Evolutionary conservation across 2,888 invertebrate genomes (phyloP), one percentile per base, ranked within the genome.

Genomic region (Brachyptera risi): DNA sequence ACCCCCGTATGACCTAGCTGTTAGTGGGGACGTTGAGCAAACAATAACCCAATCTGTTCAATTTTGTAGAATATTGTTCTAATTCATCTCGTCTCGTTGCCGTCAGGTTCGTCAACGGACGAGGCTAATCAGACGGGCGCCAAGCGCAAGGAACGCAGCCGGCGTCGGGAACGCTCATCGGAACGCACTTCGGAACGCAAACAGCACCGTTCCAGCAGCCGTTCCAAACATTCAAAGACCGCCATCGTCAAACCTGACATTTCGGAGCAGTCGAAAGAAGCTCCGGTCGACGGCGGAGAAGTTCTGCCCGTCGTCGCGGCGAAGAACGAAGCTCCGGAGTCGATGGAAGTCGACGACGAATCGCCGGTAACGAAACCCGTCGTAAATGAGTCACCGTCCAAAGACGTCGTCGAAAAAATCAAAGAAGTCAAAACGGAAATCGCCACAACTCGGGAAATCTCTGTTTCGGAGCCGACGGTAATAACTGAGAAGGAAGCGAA

Each of bases 31-130:
- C n/a, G n/a, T n/a, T n/a, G n/a, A n/a, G n/a, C n/a, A n/a, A n/a
- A n/a, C n/a, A n/a, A n/a, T n/a, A n/a, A n/a, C n/a, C n/a, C n/a
- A n/a, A n/a, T n/a, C n/a, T n/a, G n/a, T n/a, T n/a, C n/a, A n/a
- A n/a, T n/a, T n/a, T n/a, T n/a, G n/a, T n/a, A n/a, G n/a, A n/a
- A n/a, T n/a, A n/a, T n/a, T n/a, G n/a, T 51, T 58, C n/a, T n/a
- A n/a, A n/a, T n/a, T n/a, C 1, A 11, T 42, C 47, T 50, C n/a
- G 35, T 31, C 31, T n/a, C 26, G 2, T 21, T 7, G 56, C 15
- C 26, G 50, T 1, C 83, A 24, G 87, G 88, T n/a, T 82, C 85
- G 68, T 88, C 89, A 44, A 85, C 86, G 66, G 88, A 81, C 74
- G 81, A 81, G 69, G 79, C 79, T 1, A 74, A 75, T 50, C 68